Evolutionary conservation across 2,797 vertebrate species (phyloP), one percentile per base, ranked within the genome.

Genomic region (Cheirogaleus major): DNA sequence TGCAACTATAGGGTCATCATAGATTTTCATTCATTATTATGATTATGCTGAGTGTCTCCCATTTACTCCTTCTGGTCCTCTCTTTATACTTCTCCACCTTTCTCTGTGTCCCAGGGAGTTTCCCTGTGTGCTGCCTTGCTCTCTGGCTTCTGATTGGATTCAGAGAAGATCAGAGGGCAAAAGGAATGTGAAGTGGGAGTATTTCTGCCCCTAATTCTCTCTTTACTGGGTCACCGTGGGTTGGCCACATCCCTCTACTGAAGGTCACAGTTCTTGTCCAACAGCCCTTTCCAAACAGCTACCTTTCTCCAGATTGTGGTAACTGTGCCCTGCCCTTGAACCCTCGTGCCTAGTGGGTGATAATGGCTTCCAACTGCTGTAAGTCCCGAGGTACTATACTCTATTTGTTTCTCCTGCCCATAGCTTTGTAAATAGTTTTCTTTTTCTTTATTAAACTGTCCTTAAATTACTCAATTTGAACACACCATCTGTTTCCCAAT

Each of bases 391-490:
- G 57, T 93, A 45, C 30, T 88, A 61, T 20, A 30, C 3, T 72
- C 69, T 73, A 88, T 87, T 92, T 89, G 27, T 78, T 92, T 93
- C 65, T 57, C 72, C 65, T 79, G 41, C 61, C 65, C 55, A 91
- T 85, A 67, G 73, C 83, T 95, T 94, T 89, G 48, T 81, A 85
- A 90, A 87, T 80, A 82, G 86, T 73, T 17, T 41, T 67, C 84
- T n/a, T 63, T 63, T 63, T 52, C 13, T 61, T 90, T 91, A 76
- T 88, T 95, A 94, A 90, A 63, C 35, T 48, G n/a, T 85, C 84
- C 83, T 88, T 93, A 95, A 93, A 89, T 82, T 92, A 73, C 59
- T 73, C 89, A 93, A 35, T 96, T 88, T 94, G 86, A 97, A 72
- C 55, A 45, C 11, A 63, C 93, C 73, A 65, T 97, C 91, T 96